Evolutionary conservation across 2,888 invertebrate species (phyloP), one percentile per base, ranked within the genome.

Genomic region (Drosophila cracens): DNA sequence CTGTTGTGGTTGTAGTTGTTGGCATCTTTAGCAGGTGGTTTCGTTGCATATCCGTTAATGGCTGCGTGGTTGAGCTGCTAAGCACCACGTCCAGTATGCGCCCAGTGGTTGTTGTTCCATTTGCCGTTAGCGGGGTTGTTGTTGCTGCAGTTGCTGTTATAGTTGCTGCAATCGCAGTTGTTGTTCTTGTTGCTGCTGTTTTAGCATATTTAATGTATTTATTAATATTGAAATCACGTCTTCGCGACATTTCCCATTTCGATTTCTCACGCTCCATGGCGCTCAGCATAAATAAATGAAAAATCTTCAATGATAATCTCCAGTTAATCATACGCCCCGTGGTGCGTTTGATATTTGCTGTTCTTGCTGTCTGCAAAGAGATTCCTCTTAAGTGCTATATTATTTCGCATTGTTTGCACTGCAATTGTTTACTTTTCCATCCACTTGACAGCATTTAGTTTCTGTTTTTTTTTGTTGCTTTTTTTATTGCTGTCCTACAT

Each of bases 1-100:
- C 67, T 34, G 66, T 21, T 54, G 62, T 54, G 63, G 68, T 40
- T 65, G 70, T 74, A 63, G 74, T 75, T 65, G 76, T 82, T 89
- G 90, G 86, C 83, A 88, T 89, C 86, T 87, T 78, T 82, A 82
- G 90, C 87, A 87, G 87, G 87, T 89, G 80, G 88, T 90, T 92
- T 89, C 82, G 90, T 91, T 90, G 90, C 86, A 90, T 87, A 67
- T 90, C 84, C 83, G 79, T 80, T 83, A 87, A 79, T 79, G 76
- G 76, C 71, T 73, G 72, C 60, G 69, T 78, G 69, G 76, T 61
- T 69, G 74, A 63, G 62, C 59, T 67, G 53, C 68, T 53, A 56
- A 86, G 70, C 68, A 63, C 40, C 69, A 69, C 51, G 25, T 79
- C 65, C 61, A 74, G 48, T 49, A 48, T 71, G 62, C 59, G 74